phyloP scores from a whole-genome alignment of 2,113 vertebrate species.

The Pteropus alecto region DNA sequence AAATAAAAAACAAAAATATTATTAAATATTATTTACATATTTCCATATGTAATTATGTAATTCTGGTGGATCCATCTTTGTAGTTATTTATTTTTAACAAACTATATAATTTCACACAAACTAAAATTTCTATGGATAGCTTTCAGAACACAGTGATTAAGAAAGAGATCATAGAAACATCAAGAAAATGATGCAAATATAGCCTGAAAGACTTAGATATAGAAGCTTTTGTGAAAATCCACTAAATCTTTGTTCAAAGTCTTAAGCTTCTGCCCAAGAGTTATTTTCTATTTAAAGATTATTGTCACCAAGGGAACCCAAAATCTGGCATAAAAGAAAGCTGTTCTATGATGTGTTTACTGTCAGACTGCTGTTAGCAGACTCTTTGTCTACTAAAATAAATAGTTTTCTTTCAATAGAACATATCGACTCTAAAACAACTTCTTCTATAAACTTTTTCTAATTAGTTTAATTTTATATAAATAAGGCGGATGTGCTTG shows the following conservation, averaged over 20 bases:
- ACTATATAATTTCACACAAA: not conserved
- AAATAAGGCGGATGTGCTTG: no score
- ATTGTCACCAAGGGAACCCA: conserved; percentile 10
- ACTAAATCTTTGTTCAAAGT: conserved; percentile 35
- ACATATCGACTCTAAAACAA: not conserved
- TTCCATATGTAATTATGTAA: not conserved
- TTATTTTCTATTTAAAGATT: conserved; percentile 52
- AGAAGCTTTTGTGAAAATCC: not conserved
- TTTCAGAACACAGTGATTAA: not conserved
- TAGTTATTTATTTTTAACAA: not conserved
- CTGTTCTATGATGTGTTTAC: not conserved
- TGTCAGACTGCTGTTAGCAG: not conserved
- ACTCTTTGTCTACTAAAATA: conserved; percentile 21
- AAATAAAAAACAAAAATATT: not conserved
- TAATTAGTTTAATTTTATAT: not conserved
- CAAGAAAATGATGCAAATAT: not conserved
- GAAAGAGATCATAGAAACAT: not conserved
- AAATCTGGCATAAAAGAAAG: not conserved
- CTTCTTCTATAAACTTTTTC: not conserved
- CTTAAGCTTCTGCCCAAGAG: not conserved
- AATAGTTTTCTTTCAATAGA: not conserved
- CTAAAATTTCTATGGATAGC: not conserved
- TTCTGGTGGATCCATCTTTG: not conserved
- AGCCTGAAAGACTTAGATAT: not conserved
- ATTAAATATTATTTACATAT: not conserved